Base-by-base conservation (phyloP, 53 echinoderm and acorn worm genomes). In the Holothuria leucospilota region DNA sequence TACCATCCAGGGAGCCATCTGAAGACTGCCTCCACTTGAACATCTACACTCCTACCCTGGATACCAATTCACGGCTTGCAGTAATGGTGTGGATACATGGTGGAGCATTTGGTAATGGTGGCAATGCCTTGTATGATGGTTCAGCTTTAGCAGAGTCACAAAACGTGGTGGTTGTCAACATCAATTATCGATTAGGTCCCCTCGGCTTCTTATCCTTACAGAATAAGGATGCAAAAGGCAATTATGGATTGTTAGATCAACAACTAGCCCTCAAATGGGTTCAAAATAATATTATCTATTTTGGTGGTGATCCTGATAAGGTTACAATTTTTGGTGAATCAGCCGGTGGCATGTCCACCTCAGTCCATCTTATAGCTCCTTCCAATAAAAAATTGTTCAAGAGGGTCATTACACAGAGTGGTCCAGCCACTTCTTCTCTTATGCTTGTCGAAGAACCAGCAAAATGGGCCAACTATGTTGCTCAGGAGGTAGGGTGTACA, bases 301-400 rank as follows among this genome's bases (percentile, higher is more conserved):
- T 96, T 84, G 97, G 96, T 38, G 97, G 97, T 28, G 86, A 93
- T 77, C 82, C 86, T 21, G 68, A 86, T 21, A 46, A 74, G 18
- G 72, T 96, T 39, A 94, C 97, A 77, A 92, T 95, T 56, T 82
- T 91, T 88, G 97, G 97, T 1, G 94, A 94, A 59, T 96, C 97
- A 18, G 88, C 94, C 8, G 97, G 97, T 16, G 97, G 84, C 11
- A 92, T 94, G 71, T 78, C 82, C 34, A 90, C 90, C 29, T 85
- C 89, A 29, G 68, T 94, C 26, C 97, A 96, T 34, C 74, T 90
- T 39, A 34, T 93, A 24, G 93, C 91, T 1, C 72, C 87, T 18
- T 75, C 89, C 30, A 95, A 83, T 53, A 69, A 85, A 51, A 86
- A 85, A 1, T 86, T 92, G 28, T 96, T 96, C 84, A 89, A 91